Base-by-base conservation (phyloP, 2,888 invertebrate species). In the Apeira syringaria region DNA sequence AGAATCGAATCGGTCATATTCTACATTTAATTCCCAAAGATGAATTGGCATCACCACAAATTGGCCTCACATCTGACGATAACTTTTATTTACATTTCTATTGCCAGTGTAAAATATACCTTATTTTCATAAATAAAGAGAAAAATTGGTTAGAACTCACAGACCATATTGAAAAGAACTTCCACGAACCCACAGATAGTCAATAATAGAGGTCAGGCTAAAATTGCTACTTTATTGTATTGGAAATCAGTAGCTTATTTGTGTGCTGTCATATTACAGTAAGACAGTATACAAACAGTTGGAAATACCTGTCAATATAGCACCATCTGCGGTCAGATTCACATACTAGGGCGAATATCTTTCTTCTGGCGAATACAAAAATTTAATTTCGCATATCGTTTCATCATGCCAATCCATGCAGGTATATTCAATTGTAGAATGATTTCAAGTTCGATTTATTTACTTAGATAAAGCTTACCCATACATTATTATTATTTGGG, bases 41-140 rank as follows among this genome's bases (percentile, higher is more conserved):
- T 83, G 80, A 80, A 82, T 82, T 64, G 79, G 64, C 70, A 57
- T 59, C 62, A 68, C 82, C 84, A 62, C 83, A 83, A 82, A 82
- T 81, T 79, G 76, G 68, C 59, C 50, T 38, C 60, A 56, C 69
- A 74, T 63, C 68, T 72, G 72, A 74, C 67, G 53, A 48, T 52
- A 22, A 55, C 58, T 61, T 63, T 58, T 56, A 40, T 55, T 49
- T 46, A n/a, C 24, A 33, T 50, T 40, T 35, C 43, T 22, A 22
- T 22, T 22, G n/a, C 22, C 9, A 46, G 17, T 8, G n/a, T 2
- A 68, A 61, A 45, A 26, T 48, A 33, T 7, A 47, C 57, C 35
- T 32, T 64, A 61, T 10, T 1, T 0, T 5, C 1, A 4, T 6
- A 1, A 20, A 20, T 40, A 57, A 39, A 38, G 39, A 24, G 43